Base-by-base conservation (phyloP, 1,140 invertebrate species). In the Ostrea edulis region DNA sequence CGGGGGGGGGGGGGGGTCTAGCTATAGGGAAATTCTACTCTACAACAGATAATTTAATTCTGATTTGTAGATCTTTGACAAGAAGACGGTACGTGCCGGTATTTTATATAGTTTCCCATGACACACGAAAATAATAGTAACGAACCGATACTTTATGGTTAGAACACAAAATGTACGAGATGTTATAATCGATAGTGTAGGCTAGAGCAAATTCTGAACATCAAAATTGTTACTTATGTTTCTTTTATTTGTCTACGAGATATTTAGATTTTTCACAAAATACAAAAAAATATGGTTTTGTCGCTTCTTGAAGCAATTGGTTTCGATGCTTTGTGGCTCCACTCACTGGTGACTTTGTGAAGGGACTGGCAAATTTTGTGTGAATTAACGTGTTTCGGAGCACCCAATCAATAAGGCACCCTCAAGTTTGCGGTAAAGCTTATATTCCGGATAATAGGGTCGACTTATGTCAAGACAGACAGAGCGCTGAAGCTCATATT, bases 401-500 rank as follows among this genome's bases (percentile, higher is more conserved):
- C 68, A 29, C 68, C 68, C 22, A 77, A 77, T 77, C 68, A 77
- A 77, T 77, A 77, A 25, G 68, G 29, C 68, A 77, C 25, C 68
- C 68, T 35, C 25, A 14, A 35, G 68, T 77, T 77, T 29, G 68
- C 9, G 68, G 68, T 22, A 77, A 77, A 77, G 68, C 68, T 77
- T 77, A 77, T 77, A 77, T 77, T 35, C 68, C 68, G 68, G 68
- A 77, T 77, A 77, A 77, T 77, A 77, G 29, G 68, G 68, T 77
- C 68, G 68, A 77, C 68, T 35, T 25, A 77, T 29, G 68, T 77
- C 68, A 77, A 77, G 25, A 77, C 22, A 77, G 68, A 77, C 68
- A 77, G 22, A 20, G 22, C 29, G 68, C 29, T 77, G 25, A 77
- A 77, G 68, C 68, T 77, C 68, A 77, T 77, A 77, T 77, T 77